Percentiles rank a stretch among this genome's conserved stretches.
Conservation (phyloP, 1,140 invertebrate genomes). For the Hypothenemus hampei region DNA sequence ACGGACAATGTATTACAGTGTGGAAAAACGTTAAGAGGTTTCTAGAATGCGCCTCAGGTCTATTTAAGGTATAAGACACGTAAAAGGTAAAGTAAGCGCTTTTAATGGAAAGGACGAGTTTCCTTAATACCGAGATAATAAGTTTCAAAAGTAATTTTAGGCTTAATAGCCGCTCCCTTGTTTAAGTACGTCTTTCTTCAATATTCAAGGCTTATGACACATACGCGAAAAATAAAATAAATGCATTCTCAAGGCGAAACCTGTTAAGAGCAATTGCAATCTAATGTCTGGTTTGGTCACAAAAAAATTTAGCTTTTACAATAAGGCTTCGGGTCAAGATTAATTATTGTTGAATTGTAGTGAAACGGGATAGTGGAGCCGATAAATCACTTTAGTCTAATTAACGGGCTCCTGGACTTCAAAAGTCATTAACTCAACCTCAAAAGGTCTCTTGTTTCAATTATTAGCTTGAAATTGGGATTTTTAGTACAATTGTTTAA, state of each 20-base stretch:
- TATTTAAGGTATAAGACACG: background rate
- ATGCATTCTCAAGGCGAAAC: too few species aligned
- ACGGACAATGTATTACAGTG: background rate
- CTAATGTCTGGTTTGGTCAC: too few species aligned
- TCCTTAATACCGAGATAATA: too few species aligned
- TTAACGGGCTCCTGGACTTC: slow-evolving; percentile 5
- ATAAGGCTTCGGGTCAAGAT: slow-evolving; percentile 10
- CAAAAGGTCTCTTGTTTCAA: background rate
- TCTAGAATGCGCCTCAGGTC: background rate
- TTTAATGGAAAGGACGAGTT: too few species aligned
- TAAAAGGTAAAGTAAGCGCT: background rate
- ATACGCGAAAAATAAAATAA: too few species aligned
- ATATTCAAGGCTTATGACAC: too few species aligned
- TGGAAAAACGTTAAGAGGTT: background rate
- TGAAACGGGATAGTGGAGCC: slow-evolving; percentile 8
- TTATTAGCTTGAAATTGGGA: slow-evolving; percentile 5
- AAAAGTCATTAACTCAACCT: slow-evolving; percentile 6
- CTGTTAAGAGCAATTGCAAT: too few species aligned
- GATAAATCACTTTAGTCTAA: slow-evolving; percentile 14
- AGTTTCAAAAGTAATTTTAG: too few species aligned
- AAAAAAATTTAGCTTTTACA: slow-evolving; percentile 8
- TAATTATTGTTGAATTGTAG: slow-evolving; percentile 9
- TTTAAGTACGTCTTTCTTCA: too few species aligned
- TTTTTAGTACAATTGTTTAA: too few species aligned
- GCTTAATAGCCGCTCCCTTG: too few species aligned